A percentile compares a stretch with the other conserved stretches of the same genome.
Evolutionary conservation across 1,140 invertebrate genomes (phyloP).

Genomic region (Euura lappo): DNA sequence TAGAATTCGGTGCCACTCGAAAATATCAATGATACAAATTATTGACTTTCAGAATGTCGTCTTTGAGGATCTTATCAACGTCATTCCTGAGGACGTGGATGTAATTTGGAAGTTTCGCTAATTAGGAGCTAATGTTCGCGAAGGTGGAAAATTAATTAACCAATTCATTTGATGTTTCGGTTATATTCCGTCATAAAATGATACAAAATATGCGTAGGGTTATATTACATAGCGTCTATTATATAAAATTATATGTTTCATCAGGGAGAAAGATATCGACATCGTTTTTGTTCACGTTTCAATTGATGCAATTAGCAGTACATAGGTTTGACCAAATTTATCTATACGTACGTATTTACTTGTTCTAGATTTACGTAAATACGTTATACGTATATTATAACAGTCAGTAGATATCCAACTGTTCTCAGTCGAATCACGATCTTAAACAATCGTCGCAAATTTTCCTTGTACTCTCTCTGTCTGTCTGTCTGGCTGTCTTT

Average conservation of each 20-base stretch:
- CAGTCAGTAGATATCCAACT: neutral
- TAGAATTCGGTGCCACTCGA: too few relatives aligned
- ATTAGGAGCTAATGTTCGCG: neutral
- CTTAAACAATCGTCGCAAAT: neutral
- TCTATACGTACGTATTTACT: too few relatives aligned
- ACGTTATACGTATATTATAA: too few relatives aligned
- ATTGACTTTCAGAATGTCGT: too few relatives aligned
- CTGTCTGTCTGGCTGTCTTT: slow-evolving; percentile 6
- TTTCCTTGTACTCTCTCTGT: neutral
- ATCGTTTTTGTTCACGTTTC: neutral
- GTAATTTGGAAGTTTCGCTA: neutral
- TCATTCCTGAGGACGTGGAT: too few relatives aligned
- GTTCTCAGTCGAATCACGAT: neutral
- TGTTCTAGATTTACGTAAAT: too few relatives aligned
- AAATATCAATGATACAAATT: too few relatives aligned
- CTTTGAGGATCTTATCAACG: too few relatives aligned
- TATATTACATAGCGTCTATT: too few relatives aligned
- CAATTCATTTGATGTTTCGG: neutral
- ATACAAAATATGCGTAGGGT: neutral
- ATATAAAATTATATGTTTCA: too few relatives aligned
- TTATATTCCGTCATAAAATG: neutral
- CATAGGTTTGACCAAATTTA: neutral
- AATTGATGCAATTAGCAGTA: neutral
- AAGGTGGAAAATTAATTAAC: neutral
- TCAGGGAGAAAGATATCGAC: neutral